A percentile compares a stretch with the other conserved stretches of the same genome.
These are phyloP conservation scores for Euleptes europaea DNA, from an alignment of 2,113 vertebrate genomes.

Conservation along the genomic window DNA sequence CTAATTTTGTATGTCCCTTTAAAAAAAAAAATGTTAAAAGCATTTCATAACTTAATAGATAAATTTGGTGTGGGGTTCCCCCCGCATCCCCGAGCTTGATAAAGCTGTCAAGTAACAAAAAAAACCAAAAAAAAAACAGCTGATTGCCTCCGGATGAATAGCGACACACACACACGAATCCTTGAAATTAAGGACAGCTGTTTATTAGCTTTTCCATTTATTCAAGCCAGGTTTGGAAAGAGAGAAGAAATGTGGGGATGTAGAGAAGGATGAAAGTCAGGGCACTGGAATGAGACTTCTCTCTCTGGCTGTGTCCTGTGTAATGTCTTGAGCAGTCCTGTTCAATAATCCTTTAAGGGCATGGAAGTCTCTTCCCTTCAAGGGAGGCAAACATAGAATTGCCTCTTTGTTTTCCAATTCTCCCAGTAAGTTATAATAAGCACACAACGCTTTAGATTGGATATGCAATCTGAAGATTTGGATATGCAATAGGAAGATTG, in stretches of 20 bases:
- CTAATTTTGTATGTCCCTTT: conserved; percentile 1
- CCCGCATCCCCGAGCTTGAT: conserved; percentile 4
- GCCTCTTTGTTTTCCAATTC: background rate
- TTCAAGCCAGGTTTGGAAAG: background rate
- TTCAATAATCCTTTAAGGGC: background rate
- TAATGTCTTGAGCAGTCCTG: background rate
- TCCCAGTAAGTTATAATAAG: background rate
- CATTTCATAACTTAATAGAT: conserved; percentile 23
- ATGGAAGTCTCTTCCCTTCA: background rate
- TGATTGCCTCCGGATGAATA: conserved; percentile 36
- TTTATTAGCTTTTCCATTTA: background rate
- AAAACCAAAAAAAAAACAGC: conserved; percentile 43
- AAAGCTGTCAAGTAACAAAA: conserved; percentile 22
- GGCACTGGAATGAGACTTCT: background rate
- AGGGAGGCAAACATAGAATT: background rate
- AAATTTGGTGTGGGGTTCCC: conserved; percentile 19
- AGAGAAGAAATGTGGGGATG: background rate
- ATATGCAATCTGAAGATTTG: background rate
- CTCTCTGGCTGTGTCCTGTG: background rate
- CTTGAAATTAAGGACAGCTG: conserved; percentile 19
- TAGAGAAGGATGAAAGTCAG: no score
- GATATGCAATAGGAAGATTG: no score
- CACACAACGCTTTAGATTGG: background rate
- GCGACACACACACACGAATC: conserved; percentile 40
- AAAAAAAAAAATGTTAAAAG: conserved; percentile 25